Evolutionary conservation across 2,113 vertebrate genomes (phyloP), one percentile per base, ranked within the genome.

Genomic region (Xenopus tropicalis): DNA sequence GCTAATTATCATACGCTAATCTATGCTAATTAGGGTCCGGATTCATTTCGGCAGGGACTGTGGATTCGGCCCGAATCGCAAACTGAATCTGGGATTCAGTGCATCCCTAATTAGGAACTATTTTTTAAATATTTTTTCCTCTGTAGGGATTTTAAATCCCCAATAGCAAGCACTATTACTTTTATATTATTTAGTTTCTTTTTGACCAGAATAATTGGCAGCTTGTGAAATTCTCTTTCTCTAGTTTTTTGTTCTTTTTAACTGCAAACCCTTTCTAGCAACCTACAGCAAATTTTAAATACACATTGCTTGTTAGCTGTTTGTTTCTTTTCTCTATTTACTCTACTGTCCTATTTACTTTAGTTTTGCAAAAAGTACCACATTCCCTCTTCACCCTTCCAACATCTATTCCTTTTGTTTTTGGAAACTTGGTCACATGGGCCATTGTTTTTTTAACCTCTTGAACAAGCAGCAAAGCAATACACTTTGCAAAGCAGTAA

Each of bases 301-400:
- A 85, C 83, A 86, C 83, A 81, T 88, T 80, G 84, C 86, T 90
- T 86, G 79, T 88, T 86, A 82, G 80, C 81, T 81, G 84, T 77
- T 81, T 81, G 81, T 86, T 87, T 88, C 89, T 88, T 81, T 29
- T 81, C 74, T 88, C 83, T 86, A 81, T 81, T 88, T 85, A 82
- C 67, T 85, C 77, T 86, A 44, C 65, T 4, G 23, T 57, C 14
- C 19, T 65, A n/a, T n/a, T n/a, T n/a, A n/a, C n/a, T 63, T 16
- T 64, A 1, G 16, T 68, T 44, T 44, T 51, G 65, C 23, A 67
- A 21, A 17, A 48, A 37, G 65, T 8, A 12, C 24, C 64, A 25
- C 75, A 48, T 65, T 62, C 20, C 46, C 57, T 43, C 44, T 46
- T 17, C 4, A 17, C 23, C 46, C 61, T 51, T 11, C 17, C 19